Evolutionary conservation across 2,797 vertebrate species (phyloP), one percentile per base, ranked within the genome.

Genomic region (Anomalospiza imberbis): DNA sequence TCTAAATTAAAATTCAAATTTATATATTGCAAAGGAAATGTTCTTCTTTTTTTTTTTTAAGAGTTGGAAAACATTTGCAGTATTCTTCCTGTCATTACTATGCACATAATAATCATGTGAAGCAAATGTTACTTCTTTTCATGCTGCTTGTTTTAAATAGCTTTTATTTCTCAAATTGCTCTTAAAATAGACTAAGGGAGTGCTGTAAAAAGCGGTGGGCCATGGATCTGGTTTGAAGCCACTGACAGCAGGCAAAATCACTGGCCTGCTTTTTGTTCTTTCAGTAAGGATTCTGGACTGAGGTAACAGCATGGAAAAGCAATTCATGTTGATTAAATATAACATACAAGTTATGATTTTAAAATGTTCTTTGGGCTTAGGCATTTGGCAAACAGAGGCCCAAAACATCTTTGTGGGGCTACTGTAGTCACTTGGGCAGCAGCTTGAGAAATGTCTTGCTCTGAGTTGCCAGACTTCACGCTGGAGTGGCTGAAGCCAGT

Each of bases 1-100:
- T 96, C 68, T 91, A 96, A 97, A 97, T 97, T 97, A 97, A 98
- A 97, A 96, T 94, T 94, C 81, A 94, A 95, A 97, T 97, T 97
- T 96, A 95, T 31, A 85, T 95, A 95, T 97, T 94, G 89, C 77
- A 89, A 95, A 96, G 96, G 96, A 96, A 97, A 85, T 13, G 7
- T 12, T 81, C n/a, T 73, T 42, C 2, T 54, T 57, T 61, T 51
- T 78, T 95, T 93, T 95, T 95, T 92, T 77, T 44, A 61, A 89
- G 88, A 96, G 97, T 97, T 96, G 93, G 92, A 94, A 97, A 97
- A 96, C 95, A 97, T 97, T 97, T 96, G 87, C 81, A 79, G 85
- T 92, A 93, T 78, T 89, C 96, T 97, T 97, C 94, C 95, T 97
- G 95, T 94, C 92, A 95, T 97, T 85, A 76, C 44, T 94, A 95